phyloP scores from a whole-genome alignment of 2,888 invertebrate genomes.

The Actias luna region DNA sequence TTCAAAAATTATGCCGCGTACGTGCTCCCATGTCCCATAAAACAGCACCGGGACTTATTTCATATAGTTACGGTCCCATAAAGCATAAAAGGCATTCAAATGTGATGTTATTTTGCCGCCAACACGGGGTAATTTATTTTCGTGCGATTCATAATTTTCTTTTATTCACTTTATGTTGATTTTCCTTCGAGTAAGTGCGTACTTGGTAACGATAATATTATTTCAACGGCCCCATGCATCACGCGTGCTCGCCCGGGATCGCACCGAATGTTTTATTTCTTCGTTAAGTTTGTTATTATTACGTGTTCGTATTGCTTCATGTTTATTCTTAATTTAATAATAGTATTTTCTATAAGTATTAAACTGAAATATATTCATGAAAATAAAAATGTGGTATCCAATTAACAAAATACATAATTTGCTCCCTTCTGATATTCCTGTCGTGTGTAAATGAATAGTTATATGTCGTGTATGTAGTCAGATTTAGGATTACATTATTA shows the following conservation, averaged over 20 bases:
- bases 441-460: no score
- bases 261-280: slow-evolving; percentile 64
- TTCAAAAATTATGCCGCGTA: slow-evolving; percentile 74
- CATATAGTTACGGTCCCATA: slow-evolving; percentile 79
- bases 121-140: slow-evolving; percentile 81
- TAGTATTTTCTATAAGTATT: background rate
- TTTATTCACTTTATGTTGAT: slow-evolving; percentile 83
- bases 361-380: no score
- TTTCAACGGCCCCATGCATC: slow-evolving; percentile 78
- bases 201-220: slow-evolving; percentile 81
- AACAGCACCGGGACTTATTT: slow-evolving; percentile 71
- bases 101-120: slow-evolving; percentile 82
- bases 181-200: slow-evolving; percentile 78
- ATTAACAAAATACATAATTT: no score
- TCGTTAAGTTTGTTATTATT: slow-evolving; percentile 66
- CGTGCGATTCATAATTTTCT: slow-evolving; percentile 81
- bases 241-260: slow-evolving; percentile 50
- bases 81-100: slow-evolving; percentile 82
- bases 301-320: slow-evolving; percentile 36
- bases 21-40: slow-evolving; percentile 77
- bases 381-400: no score
- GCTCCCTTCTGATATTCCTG: no score
- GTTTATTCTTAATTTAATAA: slow-evolving; percentile 24
- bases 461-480: no score
- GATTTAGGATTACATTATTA: no score